A percentile compares a stretch with the other conserved stretches of the same genome.
Conservation (phyloP, 2,113 vertebrate genomes). For the Spea bombifrons region DNA sequence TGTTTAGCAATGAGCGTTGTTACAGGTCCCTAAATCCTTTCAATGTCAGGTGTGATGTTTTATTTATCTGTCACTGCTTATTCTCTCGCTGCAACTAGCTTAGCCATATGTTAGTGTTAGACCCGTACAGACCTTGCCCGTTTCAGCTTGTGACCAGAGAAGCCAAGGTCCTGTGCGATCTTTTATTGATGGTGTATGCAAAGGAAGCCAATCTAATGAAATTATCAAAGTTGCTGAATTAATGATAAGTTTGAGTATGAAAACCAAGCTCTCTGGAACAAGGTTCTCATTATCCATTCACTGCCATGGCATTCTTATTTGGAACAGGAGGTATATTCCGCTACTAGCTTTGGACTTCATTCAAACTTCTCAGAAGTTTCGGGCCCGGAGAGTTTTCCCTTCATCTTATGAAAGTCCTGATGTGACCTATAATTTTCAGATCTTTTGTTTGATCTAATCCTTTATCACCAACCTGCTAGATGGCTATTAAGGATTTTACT, state of each 20-base stretch:
- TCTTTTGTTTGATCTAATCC: slow-evolving; percentile 45
- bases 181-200: slow-evolving; percentile 92
- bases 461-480: no score
- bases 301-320: slow-evolving; percentile 83
- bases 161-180: slow-evolving; percentile 82
- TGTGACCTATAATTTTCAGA: neutral
- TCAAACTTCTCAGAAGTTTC: slow-evolving; percentile 64
- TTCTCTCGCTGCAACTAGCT: slow-evolving; percentile 62
- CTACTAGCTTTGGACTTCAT: slow-evolving; percentile 79
- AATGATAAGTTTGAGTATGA: slow-evolving; percentile 98
- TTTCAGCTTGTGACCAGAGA: slow-evolving; percentile 69
- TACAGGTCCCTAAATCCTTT: slow-evolving; percentile 64
- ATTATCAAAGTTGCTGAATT: slow-evolving; percentile 98
- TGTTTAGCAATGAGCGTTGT: slow-evolving; percentile 50
- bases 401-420: no score
- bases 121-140: slow-evolving; percentile 58
- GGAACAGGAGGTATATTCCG: slow-evolving; percentile 79
- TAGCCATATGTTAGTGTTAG: slow-evolving; percentile 77
- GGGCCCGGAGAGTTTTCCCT: no score
- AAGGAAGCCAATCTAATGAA: slow-evolving; percentile 86
- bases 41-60: slow-evolving; percentile 68
- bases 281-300: slow-evolving; percentile 90
- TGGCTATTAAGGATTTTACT: no score
- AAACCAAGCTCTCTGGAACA: slow-evolving; percentile 84
- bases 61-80: slow-evolving; percentile 71